These are phyloP conservation scores for Nymphalis io DNA, from an alignment of 1,140 invertebrate genomes.

Conservation along the genomic window DNA sequence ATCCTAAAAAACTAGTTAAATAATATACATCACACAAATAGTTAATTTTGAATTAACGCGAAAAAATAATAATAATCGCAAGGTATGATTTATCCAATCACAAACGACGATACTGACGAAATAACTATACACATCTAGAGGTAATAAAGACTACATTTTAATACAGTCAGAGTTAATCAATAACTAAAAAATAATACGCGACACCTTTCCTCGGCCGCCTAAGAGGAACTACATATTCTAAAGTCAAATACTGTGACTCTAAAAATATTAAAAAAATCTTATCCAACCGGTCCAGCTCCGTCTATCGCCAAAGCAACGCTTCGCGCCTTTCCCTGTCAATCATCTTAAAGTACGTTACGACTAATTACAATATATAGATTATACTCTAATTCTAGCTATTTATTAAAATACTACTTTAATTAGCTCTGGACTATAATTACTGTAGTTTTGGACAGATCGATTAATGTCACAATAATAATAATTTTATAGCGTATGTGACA, in stretches of 20 bases:
- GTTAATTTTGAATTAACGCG: slow-evolving; percentile 43
- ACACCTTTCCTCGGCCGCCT: slow-evolving; percentile 17
- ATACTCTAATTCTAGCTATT: slow-evolving; percentile 44
- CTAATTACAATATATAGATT: slow-evolving; percentile 44
- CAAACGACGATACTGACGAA: slow-evolving; percentile 3
- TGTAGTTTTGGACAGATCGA: slow-evolving; percentile 52
- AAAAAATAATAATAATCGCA: slow-evolving; percentile 13
- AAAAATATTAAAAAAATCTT: slow-evolving; percentile 42
- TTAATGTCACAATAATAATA: slow-evolving; percentile 51
- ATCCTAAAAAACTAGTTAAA: slow-evolving; percentile 25
- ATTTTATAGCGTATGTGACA: slow-evolving; percentile 39
- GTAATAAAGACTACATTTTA: slow-evolving; percentile 18
- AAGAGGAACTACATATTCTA: slow-evolving; percentile 49
- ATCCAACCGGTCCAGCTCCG: slow-evolving; percentile 25
- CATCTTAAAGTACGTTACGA: slow-evolving; percentile 30
- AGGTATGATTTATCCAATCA: background rate
- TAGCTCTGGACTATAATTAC: slow-evolving; percentile 46
- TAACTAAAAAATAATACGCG: slow-evolving; percentile 28
- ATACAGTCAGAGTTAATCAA: slow-evolving; percentile 23
- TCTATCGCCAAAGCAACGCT: background rate
- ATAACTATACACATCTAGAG: slow-evolving; percentile 13
- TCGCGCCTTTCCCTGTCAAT: slow-evolving; percentile 25
- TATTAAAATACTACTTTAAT: slow-evolving; percentile 40
- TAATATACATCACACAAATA: slow-evolving; percentile 34
- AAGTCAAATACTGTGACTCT: slow-evolving; percentile 52